Base-by-base conservation (phyloP, 1,140 invertebrate genomes). In the Zelostemma sp. region DNA sequence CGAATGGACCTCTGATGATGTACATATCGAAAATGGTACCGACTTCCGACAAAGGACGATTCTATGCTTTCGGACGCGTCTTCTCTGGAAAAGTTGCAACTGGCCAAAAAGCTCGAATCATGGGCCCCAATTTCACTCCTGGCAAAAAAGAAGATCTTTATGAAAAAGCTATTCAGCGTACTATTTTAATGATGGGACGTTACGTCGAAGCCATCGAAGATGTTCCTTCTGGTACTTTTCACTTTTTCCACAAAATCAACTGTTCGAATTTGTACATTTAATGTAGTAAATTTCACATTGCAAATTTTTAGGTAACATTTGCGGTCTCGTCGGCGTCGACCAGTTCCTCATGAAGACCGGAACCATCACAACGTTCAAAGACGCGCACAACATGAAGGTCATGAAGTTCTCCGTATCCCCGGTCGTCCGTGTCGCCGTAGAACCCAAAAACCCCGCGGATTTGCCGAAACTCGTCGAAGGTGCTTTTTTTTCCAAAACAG, bases 21-120 rank as follows among this genome's bases (percentile, higher is more conserved):
- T 99, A 99, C 90, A 90, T 99, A 67, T 99, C 97, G 16, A 99
- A 99, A 88, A 99, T 99, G 98, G 98, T 99, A 85, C 98, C 98
- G 56, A 99, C 98, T 3, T 95, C 95, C 35, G 98, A 99, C 85
- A 99, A 99, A 87, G 98, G 98, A 68, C 92, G 98, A 85, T 99
- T 99, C 91, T 99, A 99, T 87, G 98, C 98, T 55, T 99, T 99
- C 84, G 98, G 98, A 62, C 97, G 98, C 89, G 98, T 99, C 5
- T 99, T 99, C 89, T 95, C 97, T 78, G 98, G 98, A 75, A 97
- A 93, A 85, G 94, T 93, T n/a, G 89, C 89, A 53, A 99, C 97
- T 67, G 98, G 98, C 57, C 90, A 95, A 90, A 99, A 99, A 86
- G 95, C 94, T 53, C 92, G 97, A 74, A 98, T 98, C 84, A 97